These are phyloP conservation scores for Columbina picui DNA, from an alignment of 2,113 vertebrate species.

Conservation along the genomic window DNA sequence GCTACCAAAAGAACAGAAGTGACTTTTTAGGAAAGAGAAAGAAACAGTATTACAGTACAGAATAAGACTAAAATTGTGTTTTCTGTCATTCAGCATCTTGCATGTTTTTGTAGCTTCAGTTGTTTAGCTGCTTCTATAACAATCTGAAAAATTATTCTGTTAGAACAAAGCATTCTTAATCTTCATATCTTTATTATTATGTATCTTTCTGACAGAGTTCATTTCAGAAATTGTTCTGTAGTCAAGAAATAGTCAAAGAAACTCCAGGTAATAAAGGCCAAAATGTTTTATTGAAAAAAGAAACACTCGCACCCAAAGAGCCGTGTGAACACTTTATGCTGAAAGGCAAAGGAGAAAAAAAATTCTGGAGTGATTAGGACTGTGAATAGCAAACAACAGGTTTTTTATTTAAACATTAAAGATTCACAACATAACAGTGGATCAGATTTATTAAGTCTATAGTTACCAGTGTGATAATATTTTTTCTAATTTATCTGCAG, in stretches of 20 bases:
- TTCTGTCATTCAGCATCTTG: neutral
- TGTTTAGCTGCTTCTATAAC: neutral
- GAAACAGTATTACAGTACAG: slow-evolving; percentile 35
- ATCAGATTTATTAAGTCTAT: neutral
- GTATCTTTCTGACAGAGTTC: neutral
- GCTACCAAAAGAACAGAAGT: neutral
- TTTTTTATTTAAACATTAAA: neutral
- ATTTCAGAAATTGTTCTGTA: neutral
- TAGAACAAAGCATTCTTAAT: neutral
- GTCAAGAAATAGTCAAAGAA: neutral
- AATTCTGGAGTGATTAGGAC: neutral
- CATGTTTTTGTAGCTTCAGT: neutral
- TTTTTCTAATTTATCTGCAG: neutral
- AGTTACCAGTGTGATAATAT: neutral
- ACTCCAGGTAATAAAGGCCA: neutral
- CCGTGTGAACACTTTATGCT: neutral
- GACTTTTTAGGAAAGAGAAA: neutral
- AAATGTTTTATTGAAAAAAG: neutral
- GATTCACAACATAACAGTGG: neutral
- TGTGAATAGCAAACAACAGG: neutral
- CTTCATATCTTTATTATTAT: neutral
- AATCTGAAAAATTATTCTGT: neutral
- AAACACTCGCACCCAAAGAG: neutral
- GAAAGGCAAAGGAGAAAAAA: neutral
- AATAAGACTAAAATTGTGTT: neutral